Percentiles rank a stretch among this genome's conserved stretches.
Evolutionary conservation across 2,113 vertebrate genomes (phyloP).

Genomic region (Silurus glanis): DNA sequence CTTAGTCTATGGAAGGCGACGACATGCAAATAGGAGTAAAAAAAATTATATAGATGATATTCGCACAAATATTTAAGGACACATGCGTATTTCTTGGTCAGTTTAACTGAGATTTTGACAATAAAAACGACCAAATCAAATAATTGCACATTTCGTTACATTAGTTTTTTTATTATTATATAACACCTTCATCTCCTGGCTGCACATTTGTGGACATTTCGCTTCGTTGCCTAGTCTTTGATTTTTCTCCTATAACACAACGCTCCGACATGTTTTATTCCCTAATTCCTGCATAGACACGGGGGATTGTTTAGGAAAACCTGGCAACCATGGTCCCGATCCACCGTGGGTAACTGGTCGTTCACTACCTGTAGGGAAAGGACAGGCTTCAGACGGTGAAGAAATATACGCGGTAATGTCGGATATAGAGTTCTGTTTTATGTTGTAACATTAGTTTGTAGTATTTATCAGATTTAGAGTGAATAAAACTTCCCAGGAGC

Average conservation of each 20-base stretch:
- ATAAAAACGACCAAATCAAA: too few relatives aligned
- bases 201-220: not conserved
- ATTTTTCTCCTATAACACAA: not conserved
- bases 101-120: too few relatives aligned
- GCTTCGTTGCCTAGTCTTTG: not conserved
- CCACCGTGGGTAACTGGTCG: constrained; percentile 17
- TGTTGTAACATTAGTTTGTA: not conserved
- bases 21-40: too few relatives aligned
- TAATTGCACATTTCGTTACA: too few relatives aligned
- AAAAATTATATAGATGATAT: too few relatives aligned
- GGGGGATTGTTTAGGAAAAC: not conserved
- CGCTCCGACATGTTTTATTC: not conserved
- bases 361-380: constrained; percentile 29
- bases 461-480: not conserved
- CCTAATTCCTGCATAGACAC: not conserved
- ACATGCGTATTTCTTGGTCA: too few relatives aligned
- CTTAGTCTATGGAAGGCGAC: too few relatives aligned
- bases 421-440: not conserved
- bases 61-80: too few relatives aligned
- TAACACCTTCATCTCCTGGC: too few relatives aligned
- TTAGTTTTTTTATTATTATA: too few relatives aligned
- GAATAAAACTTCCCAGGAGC: too few relatives aligned
- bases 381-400: constrained; percentile 25
- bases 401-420: constrained; percentile 1
- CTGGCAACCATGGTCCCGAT: constrained; percentile 22